Conservation (phyloP, 1,140 invertebrate species). For the Lycorma delicatula region DNA sequence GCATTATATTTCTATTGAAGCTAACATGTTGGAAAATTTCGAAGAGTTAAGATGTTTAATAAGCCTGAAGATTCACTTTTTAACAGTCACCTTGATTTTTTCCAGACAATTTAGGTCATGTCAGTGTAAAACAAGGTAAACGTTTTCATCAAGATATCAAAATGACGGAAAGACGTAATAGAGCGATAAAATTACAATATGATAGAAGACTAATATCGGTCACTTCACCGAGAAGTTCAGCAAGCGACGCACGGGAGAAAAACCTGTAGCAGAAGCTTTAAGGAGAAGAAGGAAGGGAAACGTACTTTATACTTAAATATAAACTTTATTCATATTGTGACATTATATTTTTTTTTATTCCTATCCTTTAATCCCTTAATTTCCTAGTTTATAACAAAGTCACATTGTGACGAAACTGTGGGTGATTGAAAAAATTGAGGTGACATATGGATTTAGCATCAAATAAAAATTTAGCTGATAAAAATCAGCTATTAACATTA, state of each 20-base stretch:
- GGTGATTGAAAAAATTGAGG: too few relatives aligned
- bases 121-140: constrained; percentile 31
- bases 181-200: constrained; percentile 34
- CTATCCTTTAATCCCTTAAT: too few relatives aligned
- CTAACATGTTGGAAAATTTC: constrained; percentile 27
- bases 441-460: too few relatives aligned
- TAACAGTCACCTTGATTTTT: too few relatives aligned
- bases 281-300: background rate
- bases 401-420: too few relatives aligned
- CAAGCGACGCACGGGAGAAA: constrained; percentile 10
- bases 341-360: too few relatives aligned
- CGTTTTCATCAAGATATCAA: constrained; percentile 36
- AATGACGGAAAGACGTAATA: constrained; percentile 29
- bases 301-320: too few relatives aligned
- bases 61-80: constrained; percentile 36
- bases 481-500: too few relatives aligned
- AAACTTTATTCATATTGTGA: too few relatives aligned
- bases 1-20: constrained; percentile 25
- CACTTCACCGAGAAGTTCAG: constrained; percentile 24
- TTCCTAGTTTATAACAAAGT: too few relatives aligned
- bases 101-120: constrained; percentile 32
- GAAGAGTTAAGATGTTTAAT: constrained; percentile 34
- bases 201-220: constrained; percentile 35
- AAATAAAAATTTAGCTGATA: too few relatives aligned
- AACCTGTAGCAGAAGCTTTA: constrained; percentile 9